Evolutionary conservation across 2,888 invertebrate genomes (phyloP).

Genomic region (Caenorhabditis zanzibari): DNA sequence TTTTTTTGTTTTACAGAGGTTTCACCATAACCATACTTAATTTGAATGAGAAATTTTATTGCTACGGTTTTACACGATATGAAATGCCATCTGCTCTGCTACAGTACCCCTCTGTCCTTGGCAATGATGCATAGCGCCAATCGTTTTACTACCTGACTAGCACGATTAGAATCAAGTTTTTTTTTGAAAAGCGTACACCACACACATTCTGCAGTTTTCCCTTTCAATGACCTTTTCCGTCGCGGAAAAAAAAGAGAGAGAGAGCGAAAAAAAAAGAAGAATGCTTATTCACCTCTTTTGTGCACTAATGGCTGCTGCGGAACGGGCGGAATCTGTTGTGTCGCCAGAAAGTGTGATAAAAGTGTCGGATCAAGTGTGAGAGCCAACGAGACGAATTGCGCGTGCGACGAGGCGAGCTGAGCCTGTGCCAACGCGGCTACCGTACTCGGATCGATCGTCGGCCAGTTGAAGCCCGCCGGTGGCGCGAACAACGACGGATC

Average conservation of each 20-base stretch:
- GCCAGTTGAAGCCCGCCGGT: conserved; percentile 57
- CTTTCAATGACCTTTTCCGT: conserved; percentile 33
- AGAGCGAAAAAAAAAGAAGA: too few relatives aligned
- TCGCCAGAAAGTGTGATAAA: conserved; percentile 68
- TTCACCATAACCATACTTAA: conserved; percentile 1
- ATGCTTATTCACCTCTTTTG: conserved; percentile 55
- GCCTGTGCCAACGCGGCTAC: conserved; percentile 65
- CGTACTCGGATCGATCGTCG: conserved; percentile 58
- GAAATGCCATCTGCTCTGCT: conserved; percentile 7
- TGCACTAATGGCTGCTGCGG: conserved; percentile 66
- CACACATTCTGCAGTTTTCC: conserved; percentile 8
- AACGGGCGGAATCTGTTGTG: conserved; percentile 59
- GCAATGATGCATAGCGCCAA: conserved; percentile 25
- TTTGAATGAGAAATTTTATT: not conserved
- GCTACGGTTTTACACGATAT: not conserved
- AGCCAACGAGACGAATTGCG: conserved; percentile 66
- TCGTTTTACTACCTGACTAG: conserved; percentile 47
- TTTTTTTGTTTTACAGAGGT: not conserved
- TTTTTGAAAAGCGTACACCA: conserved; percentile 1
- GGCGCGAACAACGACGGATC: conserved; percentile 26
- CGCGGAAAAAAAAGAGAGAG: too few relatives aligned
- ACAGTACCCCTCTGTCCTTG: conserved; percentile 23
- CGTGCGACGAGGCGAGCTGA: conserved; percentile 64
- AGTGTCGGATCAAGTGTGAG: conserved; percentile 69
- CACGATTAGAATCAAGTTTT: conserved; percentile 56